phyloP scores from a whole-genome alignment of 2,888 invertebrate species.

The Tipula unca region DNA sequence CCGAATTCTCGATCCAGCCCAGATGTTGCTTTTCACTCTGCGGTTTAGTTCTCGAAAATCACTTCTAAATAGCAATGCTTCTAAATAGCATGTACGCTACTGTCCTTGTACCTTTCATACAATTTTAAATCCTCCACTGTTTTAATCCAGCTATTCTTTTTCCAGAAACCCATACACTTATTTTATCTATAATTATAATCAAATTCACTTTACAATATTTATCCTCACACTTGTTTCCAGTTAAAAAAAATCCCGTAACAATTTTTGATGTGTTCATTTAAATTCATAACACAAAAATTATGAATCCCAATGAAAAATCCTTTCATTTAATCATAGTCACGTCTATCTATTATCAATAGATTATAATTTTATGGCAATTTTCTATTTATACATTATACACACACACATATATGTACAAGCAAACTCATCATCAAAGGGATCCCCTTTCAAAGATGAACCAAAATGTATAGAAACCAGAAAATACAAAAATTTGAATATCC shows the following conservation, averaged over 20 bases:
- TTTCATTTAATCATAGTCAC: slow-evolving; percentile 18
- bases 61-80: too few relatives aligned
- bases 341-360: slow-evolving; percentile 2
- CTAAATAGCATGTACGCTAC: too few relatives aligned
- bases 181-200: background rate
- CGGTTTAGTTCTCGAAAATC: too few relatives aligned
- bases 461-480: background rate
- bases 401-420: background rate
- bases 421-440: background rate
- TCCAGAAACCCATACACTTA: background rate
- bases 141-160: background rate
- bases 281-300: background rate
- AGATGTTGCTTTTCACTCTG: too few relatives aligned
- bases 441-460: background rate
- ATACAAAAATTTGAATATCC: background rate
- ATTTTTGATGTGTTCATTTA: background rate
- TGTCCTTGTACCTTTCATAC: background rate
- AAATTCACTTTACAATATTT: background rate
- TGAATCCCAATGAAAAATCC: slow-evolving; percentile 8
- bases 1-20: too few relatives aligned
- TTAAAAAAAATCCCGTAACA: background rate
- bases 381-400: background rate
- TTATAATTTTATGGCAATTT: background rate
- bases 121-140: background rate
- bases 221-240: background rate